A percentile compares a stretch with the other conserved stretches of the same genome.
Conservation (phyloP, 2,113 vertebrate genomes). For the Cercocebus atys region DNA sequence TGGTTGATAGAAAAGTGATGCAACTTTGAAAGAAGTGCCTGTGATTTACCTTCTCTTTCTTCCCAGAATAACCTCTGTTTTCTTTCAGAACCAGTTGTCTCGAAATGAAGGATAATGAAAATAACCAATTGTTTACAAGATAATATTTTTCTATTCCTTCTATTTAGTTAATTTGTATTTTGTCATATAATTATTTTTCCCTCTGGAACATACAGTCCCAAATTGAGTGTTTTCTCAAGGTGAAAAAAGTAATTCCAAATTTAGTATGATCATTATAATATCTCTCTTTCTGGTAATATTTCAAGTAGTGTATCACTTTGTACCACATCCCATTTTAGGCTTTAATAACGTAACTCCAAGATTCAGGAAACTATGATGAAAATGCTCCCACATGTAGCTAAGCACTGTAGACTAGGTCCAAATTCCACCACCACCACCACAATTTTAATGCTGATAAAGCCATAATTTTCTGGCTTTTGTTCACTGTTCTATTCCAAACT, state of each 20-base stretch:
- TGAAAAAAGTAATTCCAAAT: background rate
- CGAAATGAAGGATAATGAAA: background rate
- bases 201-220: background rate
- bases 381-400: background rate
- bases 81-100: background rate
- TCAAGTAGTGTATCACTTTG: background rate
- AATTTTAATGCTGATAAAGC: background rate
- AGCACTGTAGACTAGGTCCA: background rate
- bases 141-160: background rate
- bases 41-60: background rate
- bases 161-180: background rate
- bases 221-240: background rate
- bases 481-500: background rate
- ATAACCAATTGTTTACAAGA: background rate
- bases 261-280: background rate
- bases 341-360: background rate
- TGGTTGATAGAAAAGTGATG: background rate
- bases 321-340: background rate
- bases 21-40: background rate
- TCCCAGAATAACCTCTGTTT: background rate
- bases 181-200: background rate
- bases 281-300: background rate
- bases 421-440: background rate
- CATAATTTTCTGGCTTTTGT: background rate
- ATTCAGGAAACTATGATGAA: background rate